phyloP scores from a whole-genome alignment of 1,140 invertebrate genomes.

The Anthonomus grandis region DNA sequence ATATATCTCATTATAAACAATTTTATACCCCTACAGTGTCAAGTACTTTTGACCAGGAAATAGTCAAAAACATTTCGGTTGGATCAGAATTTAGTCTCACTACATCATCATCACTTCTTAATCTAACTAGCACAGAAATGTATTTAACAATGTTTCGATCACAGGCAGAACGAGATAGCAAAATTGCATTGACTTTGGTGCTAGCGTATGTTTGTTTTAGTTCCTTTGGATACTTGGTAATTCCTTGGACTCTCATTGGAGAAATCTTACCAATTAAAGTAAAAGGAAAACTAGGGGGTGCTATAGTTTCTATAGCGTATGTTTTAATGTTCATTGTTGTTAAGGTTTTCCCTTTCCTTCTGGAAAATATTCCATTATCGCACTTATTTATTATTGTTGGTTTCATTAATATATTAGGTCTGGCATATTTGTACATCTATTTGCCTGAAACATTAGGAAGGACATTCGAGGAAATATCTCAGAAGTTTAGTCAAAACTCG shows the following conservation, averaged over 20 bases:
- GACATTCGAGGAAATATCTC: constrained; percentile 57
- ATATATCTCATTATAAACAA: constrained; percentile 15
- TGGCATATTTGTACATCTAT: constrained; percentile 58
- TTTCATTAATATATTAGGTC: constrained; percentile 55
- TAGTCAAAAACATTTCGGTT: background rate
- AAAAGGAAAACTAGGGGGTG: constrained; percentile 53
- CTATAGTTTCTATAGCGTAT: constrained; percentile 61
- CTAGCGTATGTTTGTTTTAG: constrained; percentile 55
- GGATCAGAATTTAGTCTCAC: background rate
- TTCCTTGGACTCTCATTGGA: constrained; percentile 64
- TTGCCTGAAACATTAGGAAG: constrained; percentile 74
- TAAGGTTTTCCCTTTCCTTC: constrained; percentile 58
- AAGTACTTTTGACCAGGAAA: too few species aligned
- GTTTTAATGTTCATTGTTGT: constrained; percentile 62
- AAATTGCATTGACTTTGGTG: constrained; percentile 51
- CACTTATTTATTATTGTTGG: constrained; percentile 63
- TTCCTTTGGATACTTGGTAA: constrained; percentile 54
- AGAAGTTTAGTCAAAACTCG: constrained; percentile 35
- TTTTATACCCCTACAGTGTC: too few species aligned
- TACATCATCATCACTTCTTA: background rate
- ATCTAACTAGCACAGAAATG: background rate
- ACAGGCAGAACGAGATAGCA: constrained; percentile 18
- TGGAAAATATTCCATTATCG: constrained; percentile 52
- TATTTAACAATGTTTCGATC: background rate
- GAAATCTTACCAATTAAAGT: constrained; percentile 55